Conservation (phyloP, 2,888 invertebrate species). For the Lingula anatina region DNA sequence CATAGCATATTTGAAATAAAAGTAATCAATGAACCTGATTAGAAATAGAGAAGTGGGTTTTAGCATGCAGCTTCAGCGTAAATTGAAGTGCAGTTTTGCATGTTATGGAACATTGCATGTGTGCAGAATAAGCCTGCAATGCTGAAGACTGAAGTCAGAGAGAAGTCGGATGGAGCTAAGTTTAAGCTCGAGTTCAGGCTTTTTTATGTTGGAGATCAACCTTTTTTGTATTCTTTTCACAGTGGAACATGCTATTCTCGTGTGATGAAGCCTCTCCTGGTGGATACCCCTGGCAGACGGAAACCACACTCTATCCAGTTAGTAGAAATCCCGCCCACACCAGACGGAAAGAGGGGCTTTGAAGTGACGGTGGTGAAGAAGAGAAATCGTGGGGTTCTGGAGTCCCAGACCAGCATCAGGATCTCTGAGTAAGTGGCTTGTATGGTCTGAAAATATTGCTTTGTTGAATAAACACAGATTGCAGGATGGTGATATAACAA, state of each 20-base stretch:
- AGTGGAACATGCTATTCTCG: conserved; percentile 74
- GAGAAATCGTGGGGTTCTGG: not conserved
- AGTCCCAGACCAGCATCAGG: conserved; percentile 18
- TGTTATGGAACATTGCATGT: too few species aligned
- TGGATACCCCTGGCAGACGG: conserved; percentile 41
- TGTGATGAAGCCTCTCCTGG: conserved; percentile 63
- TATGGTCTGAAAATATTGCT: not conserved
- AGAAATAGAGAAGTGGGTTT: too few species aligned
- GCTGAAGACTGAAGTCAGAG: too few species aligned
- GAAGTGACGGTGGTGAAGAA: conserved; percentile 59
- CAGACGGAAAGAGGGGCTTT: conserved; percentile 57
- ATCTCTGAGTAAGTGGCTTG: conserved; percentile 26
- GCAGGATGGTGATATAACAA: not conserved
- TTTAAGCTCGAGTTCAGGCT: too few species aligned
- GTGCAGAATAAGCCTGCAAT: too few species aligned
- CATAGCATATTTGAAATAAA: too few species aligned
- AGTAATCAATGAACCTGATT: too few species aligned
- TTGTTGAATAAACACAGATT: not conserved
- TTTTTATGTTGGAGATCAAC: too few species aligned
- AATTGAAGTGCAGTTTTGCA: too few species aligned
- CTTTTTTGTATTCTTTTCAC: too few species aligned
- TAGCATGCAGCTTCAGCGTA: too few species aligned
- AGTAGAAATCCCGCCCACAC: conserved; percentile 70
- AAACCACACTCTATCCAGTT: conserved; percentile 77
- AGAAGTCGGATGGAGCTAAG: too few species aligned